phyloP scores from a whole-genome alignment of 2,888 invertebrate genomes.

The Hedychridium roseum region DNA sequence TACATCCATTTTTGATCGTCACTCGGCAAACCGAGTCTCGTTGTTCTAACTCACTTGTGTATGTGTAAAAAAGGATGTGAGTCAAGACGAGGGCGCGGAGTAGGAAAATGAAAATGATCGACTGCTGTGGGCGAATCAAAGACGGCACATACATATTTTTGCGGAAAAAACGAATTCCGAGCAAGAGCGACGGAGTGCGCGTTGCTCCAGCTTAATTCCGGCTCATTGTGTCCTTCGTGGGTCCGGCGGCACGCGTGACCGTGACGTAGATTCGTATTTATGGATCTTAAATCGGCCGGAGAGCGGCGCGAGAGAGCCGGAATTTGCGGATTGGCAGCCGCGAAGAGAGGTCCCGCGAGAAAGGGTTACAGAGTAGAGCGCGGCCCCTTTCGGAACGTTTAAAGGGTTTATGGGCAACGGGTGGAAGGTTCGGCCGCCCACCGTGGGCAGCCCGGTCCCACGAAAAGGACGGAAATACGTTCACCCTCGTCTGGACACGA shows the following conservation, averaged over 20 bases:
- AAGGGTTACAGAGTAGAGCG: constrained; percentile 25
- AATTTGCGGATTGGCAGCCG: constrained; percentile 14
- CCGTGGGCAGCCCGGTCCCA: constrained; percentile 3
- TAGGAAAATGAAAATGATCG: too few relatives aligned
- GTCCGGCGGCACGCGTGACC: constrained; percentile 9
- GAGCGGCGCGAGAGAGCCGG: not conserved
- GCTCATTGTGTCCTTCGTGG: too few relatives aligned
- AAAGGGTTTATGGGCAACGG: constrained; percentile 27
- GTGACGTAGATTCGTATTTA: constrained; percentile 12
- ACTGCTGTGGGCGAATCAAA: too few relatives aligned
- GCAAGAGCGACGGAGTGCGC: too few relatives aligned
- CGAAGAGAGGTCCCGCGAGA: constrained; percentile 16
- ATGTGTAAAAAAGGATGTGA: too few relatives aligned
- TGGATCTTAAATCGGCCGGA: not conserved
- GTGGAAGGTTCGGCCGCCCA: constrained; percentile 21
- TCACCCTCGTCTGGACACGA: constrained; percentile 3
- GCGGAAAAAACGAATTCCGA: too few relatives aligned
- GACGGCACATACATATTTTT: too few relatives aligned
- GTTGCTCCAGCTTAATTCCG: too few relatives aligned
- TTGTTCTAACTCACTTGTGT: too few relatives aligned
- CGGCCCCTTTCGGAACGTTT: constrained; percentile 19
- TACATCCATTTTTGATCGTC: too few relatives aligned
- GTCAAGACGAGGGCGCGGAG: too few relatives aligned
- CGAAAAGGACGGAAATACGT: not conserved
- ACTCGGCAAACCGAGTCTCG: too few relatives aligned